Evolutionary conservation across 2,113 vertebrate genomes (phyloP).

Genomic region (Microcebus jonahi): DNA sequence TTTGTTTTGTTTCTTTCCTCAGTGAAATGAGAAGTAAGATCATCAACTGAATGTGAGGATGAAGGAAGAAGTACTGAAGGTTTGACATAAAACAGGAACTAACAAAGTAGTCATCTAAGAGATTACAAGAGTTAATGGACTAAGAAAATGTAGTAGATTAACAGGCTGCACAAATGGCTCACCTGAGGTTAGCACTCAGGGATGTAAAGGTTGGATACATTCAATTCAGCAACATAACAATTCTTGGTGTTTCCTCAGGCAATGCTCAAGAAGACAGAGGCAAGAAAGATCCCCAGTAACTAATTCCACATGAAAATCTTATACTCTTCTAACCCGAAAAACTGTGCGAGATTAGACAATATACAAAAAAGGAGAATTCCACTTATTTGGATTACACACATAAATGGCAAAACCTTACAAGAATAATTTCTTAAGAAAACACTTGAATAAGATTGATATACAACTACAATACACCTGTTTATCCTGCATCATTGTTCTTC

Average conservation of each 20-base stretch:
- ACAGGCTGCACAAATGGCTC: neutral
- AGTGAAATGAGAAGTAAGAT: neutral
- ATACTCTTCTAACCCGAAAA: neutral
- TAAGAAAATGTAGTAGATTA: neutral
- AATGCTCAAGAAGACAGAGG: neutral
- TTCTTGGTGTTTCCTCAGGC: neutral
- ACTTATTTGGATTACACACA: neutral
- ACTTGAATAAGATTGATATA: too few species aligned
- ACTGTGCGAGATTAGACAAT: neutral
- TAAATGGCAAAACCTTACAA: neutral
- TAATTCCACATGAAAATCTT: neutral
- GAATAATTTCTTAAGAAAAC: neutral
- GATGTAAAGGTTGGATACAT: neutral
- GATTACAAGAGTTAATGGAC: neutral
- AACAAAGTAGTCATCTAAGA: neutral
- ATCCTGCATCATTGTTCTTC: neutral
- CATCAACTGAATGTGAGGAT: neutral
- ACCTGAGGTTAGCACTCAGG: neutral
- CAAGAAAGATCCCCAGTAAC: neutral
- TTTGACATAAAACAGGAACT: neutral
- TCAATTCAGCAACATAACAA: neutral
- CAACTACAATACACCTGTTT: neutral
- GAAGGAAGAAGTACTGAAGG: neutral
- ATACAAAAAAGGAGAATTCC: neutral
- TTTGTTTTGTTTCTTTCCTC: neutral